Conservation (phyloP, 2,888 invertebrate genomes). For the Cremastinae sp. region DNA sequence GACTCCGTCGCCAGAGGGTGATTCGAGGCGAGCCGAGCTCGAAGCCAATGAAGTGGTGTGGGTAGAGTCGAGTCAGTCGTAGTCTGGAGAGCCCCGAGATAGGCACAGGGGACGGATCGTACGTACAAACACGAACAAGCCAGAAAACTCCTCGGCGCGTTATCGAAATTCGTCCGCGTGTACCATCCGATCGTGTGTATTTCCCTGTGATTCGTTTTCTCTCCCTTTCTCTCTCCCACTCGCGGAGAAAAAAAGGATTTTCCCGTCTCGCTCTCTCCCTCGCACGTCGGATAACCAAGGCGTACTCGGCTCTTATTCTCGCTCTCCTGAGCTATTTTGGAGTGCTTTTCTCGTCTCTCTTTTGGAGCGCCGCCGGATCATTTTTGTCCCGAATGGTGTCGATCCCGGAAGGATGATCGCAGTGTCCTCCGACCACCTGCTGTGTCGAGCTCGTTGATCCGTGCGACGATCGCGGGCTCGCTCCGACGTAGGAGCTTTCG, state of each 20-base stretch:
- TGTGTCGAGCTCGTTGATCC: conserved; percentile 24
- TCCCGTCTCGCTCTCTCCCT: too few relatives aligned
- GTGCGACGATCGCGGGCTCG: too few relatives aligned
- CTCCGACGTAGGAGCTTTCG: neutral
- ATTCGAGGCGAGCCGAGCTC: conserved; percentile 79
- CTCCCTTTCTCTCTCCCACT: neutral
- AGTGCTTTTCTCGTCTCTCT: too few relatives aligned
- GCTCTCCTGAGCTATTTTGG: too few relatives aligned
- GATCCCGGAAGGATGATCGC: conserved; percentile 21
- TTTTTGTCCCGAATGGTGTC: conserved; percentile 26
- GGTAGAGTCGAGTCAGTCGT: conserved; percentile 79
- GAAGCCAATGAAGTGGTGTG: conserved; percentile 79
- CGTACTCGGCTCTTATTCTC: too few relatives aligned
- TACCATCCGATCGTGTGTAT: conserved; percentile 11
- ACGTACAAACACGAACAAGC: conserved; percentile 63
- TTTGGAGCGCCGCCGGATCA: too few relatives aligned
- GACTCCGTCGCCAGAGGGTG: conserved; percentile 81
- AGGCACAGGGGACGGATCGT: conserved; percentile 78
- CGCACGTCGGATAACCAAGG: too few relatives aligned
- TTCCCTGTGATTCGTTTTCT: conserved; percentile 22
- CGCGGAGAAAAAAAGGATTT: too few relatives aligned
- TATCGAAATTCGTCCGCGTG: conserved; percentile 44
- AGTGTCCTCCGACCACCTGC: conserved; percentile 25
- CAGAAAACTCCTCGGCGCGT: conserved; percentile 26
- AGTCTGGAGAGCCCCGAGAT: conserved; percentile 80